Evolutionary conservation across 2,888 invertebrate genomes (phyloP).

Genomic region (Acanthoscelides obtectus): DNA sequence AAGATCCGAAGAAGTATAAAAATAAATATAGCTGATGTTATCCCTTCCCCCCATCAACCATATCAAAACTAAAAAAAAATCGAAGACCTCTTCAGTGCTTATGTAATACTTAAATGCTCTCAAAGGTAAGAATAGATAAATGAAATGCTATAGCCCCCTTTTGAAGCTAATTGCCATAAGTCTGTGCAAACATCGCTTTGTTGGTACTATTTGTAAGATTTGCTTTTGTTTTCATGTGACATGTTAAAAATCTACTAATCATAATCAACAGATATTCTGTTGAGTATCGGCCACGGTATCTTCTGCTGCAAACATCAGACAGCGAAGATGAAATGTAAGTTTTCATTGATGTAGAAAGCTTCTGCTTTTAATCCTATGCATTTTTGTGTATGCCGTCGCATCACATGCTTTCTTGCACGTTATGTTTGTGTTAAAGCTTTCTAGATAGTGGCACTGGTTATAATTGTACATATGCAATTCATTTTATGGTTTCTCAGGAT

Average conservation of each 20-base stretch:
- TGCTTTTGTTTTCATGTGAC: neutral
- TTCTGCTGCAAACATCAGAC: neutral
- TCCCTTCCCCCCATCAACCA: no score
- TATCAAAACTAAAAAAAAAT: no score
- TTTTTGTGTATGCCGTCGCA: neutral
- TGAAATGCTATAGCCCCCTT: no score
- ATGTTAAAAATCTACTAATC: neutral
- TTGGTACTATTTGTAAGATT: neutral
- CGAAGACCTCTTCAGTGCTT: no score
- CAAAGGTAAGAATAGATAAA: no score
- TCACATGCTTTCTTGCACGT: neutral
- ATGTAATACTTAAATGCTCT: no score
- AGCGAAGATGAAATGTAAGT: neutral
- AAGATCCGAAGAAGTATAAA: no score
- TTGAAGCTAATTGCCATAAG: neutral
- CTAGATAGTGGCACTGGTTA: neutral
- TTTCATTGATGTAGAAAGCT: neutral
- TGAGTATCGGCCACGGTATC: neutral
- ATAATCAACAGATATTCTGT: neutral
- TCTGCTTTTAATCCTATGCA: neutral
- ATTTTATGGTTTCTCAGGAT: no score
- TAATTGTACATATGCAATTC: no score
- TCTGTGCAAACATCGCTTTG: neutral
- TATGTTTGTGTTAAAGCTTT: neutral
- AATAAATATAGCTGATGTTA: no score